Evolutionary conservation across 2,797 vertebrate genomes (phyloP).

Genomic region (Xenopus petersii): DNA sequence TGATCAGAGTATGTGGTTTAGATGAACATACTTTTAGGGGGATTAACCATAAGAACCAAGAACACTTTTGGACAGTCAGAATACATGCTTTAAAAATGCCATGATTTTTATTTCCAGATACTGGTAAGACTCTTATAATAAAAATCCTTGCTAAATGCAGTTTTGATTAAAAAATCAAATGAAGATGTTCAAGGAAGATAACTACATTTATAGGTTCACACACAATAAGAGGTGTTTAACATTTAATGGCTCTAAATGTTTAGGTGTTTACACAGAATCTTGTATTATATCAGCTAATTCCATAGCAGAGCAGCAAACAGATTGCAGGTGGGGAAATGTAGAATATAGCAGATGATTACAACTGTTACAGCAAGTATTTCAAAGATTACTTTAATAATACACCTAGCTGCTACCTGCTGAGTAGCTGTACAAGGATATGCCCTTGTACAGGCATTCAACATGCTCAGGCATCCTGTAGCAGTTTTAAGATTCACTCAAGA

Average conservation of each 20-base stretch:
- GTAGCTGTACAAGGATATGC: slow-evolving; percentile 11
- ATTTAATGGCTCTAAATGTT: slow-evolving; percentile 19
- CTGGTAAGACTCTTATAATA: no score
- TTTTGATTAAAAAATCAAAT: no score
- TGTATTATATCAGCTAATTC: slow-evolving; percentile 32
- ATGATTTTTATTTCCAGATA: no score
- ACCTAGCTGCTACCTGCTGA: slow-evolving; percentile 44
- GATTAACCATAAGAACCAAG: no score
- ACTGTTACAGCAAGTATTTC: slow-evolving; percentile 17
- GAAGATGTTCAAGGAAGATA: no score
- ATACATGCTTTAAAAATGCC: no score
- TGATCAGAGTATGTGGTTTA: no score
- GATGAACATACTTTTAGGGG: no score
- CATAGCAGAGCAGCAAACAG: slow-evolving; percentile 29
- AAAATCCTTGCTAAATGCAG: no score
- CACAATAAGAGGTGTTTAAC: not conserved
- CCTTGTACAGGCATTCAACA: slow-evolving; percentile 28
- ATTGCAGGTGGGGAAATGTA: slow-evolving; percentile 40
- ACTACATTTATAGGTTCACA: not conserved
- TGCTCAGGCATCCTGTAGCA: slow-evolving; percentile 24
- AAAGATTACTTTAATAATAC: slow-evolving; percentile 45
- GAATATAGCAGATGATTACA: slow-evolving; percentile 34
- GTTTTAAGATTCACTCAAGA: not conserved
- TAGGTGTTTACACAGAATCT: slow-evolving; percentile 31
- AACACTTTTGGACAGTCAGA: no score